A percentile compares a stretch with the other conserved stretches of the same genome.
Conservation (phyloP, 1,140 invertebrate species). For the Leptoteleia sp. region DNA sequence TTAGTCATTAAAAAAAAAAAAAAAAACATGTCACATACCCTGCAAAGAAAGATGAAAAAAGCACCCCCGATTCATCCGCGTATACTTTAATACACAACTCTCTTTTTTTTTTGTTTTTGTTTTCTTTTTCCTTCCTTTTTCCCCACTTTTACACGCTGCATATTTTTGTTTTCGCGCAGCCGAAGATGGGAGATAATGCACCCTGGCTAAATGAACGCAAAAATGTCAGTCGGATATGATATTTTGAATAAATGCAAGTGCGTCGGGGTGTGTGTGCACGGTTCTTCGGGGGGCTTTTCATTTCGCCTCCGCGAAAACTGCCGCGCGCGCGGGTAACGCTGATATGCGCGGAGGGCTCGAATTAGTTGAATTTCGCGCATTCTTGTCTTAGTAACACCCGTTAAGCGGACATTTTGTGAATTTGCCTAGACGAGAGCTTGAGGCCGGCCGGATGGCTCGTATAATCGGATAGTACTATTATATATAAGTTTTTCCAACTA, state of each 20-base stretch:
- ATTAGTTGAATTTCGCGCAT: constrained; percentile 65
- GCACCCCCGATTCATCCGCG: constrained; percentile 39
- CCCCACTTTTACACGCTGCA: constrained; percentile 24
- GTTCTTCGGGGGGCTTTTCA: constrained; percentile 60
- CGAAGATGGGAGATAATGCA: constrained; percentile 63
- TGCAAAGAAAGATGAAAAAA: too few relatives aligned
- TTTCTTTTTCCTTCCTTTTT: too few relatives aligned
- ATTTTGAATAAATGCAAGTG: constrained; percentile 64
- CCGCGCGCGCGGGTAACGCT: constrained; percentile 50
- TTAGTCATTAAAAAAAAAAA: too few relatives aligned
- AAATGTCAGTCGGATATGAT: constrained; percentile 65
- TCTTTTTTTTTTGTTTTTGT: too few relatives aligned
- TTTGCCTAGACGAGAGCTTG: constrained; percentile 64
- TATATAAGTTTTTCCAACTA: too few relatives aligned
- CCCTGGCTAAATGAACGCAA: constrained; percentile 65
- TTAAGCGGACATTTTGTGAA: constrained; percentile 65
- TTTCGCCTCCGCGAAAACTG: constrained; percentile 45
- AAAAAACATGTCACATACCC: too few relatives aligned
- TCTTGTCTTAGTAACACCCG: constrained; percentile 64
- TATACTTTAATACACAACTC: constrained; percentile 33
- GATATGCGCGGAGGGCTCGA: constrained; percentile 61
- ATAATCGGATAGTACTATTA: constrained; percentile 64
- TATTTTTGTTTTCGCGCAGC: constrained; percentile 58
- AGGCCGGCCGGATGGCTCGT: constrained; percentile 59
- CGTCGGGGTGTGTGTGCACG: constrained; percentile 55